Evolutionary conservation across 2,888 invertebrate genomes (phyloP).

Genomic region (Steinernema hermaphroditum): DNA sequence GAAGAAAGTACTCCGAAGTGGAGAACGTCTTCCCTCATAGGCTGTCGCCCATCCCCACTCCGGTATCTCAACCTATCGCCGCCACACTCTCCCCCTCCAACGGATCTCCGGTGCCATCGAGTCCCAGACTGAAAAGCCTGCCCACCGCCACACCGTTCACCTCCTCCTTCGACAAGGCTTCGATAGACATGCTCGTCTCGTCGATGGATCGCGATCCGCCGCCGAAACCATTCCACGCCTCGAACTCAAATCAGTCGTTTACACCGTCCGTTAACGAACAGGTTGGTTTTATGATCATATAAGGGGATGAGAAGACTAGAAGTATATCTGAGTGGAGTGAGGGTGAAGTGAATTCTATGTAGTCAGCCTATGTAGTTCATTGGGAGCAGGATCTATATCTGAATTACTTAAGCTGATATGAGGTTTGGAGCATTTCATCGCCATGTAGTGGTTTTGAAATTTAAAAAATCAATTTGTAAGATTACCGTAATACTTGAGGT

Average conservation of each 20-base stretch:
- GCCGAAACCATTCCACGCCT: neutral
- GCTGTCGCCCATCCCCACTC: neutral
- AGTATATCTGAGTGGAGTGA: neutral
- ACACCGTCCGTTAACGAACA: conserved; percentile 19
- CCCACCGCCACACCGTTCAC: neutral
- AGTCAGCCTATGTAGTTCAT: no score
- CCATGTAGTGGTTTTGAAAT: no score
- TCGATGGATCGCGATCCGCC: conserved; percentile 25
- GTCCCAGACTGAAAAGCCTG: neutral
- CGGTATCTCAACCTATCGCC: neutral
- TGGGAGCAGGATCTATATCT: no score
- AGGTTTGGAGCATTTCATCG: no score
- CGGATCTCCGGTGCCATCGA: neutral
- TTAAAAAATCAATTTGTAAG: no score
- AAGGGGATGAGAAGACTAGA: neutral
- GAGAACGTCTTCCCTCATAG: neutral
- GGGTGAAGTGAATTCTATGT: no score
- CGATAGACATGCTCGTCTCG: conserved; percentile 15
- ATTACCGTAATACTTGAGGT: no score
- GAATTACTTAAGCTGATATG: no score
- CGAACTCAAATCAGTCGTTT: conserved; percentile 25
- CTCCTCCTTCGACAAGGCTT: conserved; percentile 20
- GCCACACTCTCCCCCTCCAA: neutral
- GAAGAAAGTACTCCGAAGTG: conserved; percentile 17
- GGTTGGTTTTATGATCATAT: neutral